These are phyloP conservation scores for Actinernus sp. DNA, from an alignment of 92 coral and sea anemone species.

Conservation along the genomic window DNA sequence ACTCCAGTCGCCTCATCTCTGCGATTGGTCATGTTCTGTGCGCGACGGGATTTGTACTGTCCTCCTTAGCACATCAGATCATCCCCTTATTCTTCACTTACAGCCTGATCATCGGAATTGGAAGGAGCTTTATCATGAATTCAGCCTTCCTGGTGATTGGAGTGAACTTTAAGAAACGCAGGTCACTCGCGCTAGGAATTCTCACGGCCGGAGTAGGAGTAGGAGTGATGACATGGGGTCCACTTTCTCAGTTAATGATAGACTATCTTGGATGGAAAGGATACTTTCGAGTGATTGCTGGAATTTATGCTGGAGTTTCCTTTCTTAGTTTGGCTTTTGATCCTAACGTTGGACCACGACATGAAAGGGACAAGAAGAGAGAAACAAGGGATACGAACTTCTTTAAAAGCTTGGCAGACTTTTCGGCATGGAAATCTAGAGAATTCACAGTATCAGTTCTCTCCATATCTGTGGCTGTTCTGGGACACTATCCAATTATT, in stretches of 20 bases:
- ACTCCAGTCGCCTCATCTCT: conserved; percentile 1
- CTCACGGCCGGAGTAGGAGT: conserved; percentile 40
- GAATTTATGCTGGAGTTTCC: conserved; percentile 1
- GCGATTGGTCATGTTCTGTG: conserved; percentile 9
- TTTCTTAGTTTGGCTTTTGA: conserved; percentile 35
- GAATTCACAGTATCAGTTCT: too few relatives aligned
- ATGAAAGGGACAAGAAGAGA: too few relatives aligned
- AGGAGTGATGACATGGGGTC: conserved; percentile 50
- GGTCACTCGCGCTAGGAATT: conserved; percentile 28
- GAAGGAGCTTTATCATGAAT: background rate
- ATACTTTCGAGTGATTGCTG: conserved; percentile 35
- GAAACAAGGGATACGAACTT: too few relatives aligned
- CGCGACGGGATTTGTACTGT: conserved; percentile 1
- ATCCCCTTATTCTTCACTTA: conserved; percentile 16
- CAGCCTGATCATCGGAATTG: conserved; percentile 3
- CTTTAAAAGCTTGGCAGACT: too few relatives aligned
- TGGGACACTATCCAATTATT: too few relatives aligned
- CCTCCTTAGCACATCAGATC: conserved; percentile 2
- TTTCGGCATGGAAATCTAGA: too few relatives aligned
- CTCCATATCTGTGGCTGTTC: too few relatives aligned
- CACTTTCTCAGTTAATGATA: conserved; percentile 29
- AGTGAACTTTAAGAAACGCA: conserved; percentile 21
- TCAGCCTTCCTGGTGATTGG: background rate
- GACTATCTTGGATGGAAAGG: conserved; percentile 38
- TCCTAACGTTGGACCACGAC: conserved; percentile 20